Evolutionary conservation across 2,797 vertebrate genomes (phyloP).

Genomic region (Kryptolebias ocellatus): DNA sequence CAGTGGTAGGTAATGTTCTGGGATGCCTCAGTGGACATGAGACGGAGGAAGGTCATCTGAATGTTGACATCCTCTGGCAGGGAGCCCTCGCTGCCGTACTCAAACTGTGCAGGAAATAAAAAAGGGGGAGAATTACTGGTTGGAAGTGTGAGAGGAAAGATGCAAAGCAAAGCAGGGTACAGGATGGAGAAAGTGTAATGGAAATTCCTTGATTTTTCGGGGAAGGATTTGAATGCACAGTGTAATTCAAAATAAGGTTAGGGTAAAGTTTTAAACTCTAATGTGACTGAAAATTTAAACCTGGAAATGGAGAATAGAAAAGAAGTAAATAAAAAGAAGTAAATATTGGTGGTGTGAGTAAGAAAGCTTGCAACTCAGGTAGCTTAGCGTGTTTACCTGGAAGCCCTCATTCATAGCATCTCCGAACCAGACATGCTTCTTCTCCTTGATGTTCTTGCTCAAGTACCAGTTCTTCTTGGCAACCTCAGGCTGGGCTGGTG

Average conservation of each 20-base stretch:
- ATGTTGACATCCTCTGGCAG: slow-evolving; percentile 93
- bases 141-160: not conserved
- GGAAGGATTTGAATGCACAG: no score
- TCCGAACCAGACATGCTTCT: slow-evolving; percentile 96
- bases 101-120: slow-evolving; percentile 81
- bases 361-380: not conserved
- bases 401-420: slow-evolving; percentile 94
- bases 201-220: not conserved
- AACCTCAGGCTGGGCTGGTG: slow-evolving; percentile 83
- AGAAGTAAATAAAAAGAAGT: not conserved
- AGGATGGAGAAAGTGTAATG: not conserved
- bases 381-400: slow-evolving; percentile 82
- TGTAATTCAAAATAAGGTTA: no score
- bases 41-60: slow-evolving; percentile 97
- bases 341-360: no score
- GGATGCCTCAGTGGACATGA: slow-evolving; percentile 96
- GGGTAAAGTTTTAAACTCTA: not conserved
- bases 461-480: slow-evolving; percentile 94
- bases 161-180: not conserved
- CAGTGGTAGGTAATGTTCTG: slow-evolving; percentile 96
- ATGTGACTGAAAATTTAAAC: not conserved
- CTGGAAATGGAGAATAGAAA: not conserved
- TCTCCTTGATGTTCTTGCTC: slow-evolving; percentile 95
- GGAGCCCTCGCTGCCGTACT: slow-evolving; percentile 91
- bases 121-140: slow-evolving; percentile 16